Base-by-base conservation (phyloP, 2,113 vertebrate species). In the Caloenas nicobarica region DNA sequence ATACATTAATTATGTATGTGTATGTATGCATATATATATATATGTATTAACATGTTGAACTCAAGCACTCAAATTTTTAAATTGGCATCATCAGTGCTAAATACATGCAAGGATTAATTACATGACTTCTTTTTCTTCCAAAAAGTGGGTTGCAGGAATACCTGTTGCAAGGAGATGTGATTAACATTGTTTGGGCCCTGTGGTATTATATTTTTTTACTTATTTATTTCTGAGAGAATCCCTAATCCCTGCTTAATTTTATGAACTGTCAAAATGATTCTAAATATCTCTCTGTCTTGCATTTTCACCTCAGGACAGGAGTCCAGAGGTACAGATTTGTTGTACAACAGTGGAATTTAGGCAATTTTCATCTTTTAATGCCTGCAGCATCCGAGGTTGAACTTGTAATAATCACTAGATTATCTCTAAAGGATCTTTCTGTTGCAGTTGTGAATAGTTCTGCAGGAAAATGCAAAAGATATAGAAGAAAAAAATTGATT, bases 161-260 rank as follows among this genome's bases (percentile, higher is more conserved):
- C 98, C 97, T 98, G 98, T 98, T 98, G 96, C 93, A 29, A 95
- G 74, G 36, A 97, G 91, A 95, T 95, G 70, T 69, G 97, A 97
- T 95, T 97, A 96, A 96, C n/a, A 22, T 40, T 77, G 87, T 62
- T 93, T 65, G 80, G 57, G 60, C 97, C 97, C 97, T 95, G 91
- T 98, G 97, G 98, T 97, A 94, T 96, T 97, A 80, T 88, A 68
- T 95, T 90, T 57, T 57, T 97, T 97, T 97, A 68, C 95, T 92
- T 97, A 92, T 92, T 93, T 97, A 86, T 93, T 97, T 97, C 34
- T 53, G 66, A 95, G 86, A 77, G 89, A 97, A 96, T 98, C 98
- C 97, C 97, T 98, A 98, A 98, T 98, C 98, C 98, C 98, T 88
- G 92, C 78, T 98, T 98, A 98, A 98, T 98, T 98, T 98, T 97